Percentiles rank a stretch among this genome's conserved stretches.
These are phyloP conservation scores for Glaucomys volans DNA, from an alignment of 2,113 vertebrate genomes.

Conservation along the genomic window DNA sequence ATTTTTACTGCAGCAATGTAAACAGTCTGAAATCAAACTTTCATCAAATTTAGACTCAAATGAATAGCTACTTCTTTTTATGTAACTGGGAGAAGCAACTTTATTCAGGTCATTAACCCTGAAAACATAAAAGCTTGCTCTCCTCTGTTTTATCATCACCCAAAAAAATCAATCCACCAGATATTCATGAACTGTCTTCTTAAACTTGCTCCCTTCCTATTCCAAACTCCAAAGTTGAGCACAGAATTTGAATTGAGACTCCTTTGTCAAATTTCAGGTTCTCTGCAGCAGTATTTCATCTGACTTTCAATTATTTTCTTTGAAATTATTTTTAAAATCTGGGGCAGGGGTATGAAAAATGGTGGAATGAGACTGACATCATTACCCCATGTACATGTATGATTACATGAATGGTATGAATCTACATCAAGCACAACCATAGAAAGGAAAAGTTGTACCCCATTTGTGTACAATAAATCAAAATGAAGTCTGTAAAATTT, in stretches of 20 bases:
- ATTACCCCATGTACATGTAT: too few relatives aligned
- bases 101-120: not conserved
- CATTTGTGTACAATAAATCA: too few relatives aligned
- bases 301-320: not conserved
- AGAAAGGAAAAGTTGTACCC: too few relatives aligned
- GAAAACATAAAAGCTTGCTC: not conserved
- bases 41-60: not conserved
- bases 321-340: not conserved
- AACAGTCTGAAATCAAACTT: not conserved
- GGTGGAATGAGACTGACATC: too few relatives aligned
- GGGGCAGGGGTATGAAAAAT: too few relatives aligned
- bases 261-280: not conserved
- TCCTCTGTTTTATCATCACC: not conserved
- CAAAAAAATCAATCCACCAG: not conserved
- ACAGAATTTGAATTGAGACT: not conserved
- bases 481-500: too few relatives aligned
- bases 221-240: not conserved
- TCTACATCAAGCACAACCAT: too few relatives aligned
- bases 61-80: not conserved
- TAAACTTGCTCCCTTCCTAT: not conserved
- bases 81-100: not conserved
- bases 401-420: too few relatives aligned
- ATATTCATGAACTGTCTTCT: not conserved
- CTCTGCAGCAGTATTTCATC: not conserved
- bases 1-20: not conserved